Percentiles rank a stretch among this genome's conserved stretches.
These are phyloP conservation scores for Ips typographus DNA, from an alignment of 1,140 invertebrate genomes.

Conservation along the genomic window DNA sequence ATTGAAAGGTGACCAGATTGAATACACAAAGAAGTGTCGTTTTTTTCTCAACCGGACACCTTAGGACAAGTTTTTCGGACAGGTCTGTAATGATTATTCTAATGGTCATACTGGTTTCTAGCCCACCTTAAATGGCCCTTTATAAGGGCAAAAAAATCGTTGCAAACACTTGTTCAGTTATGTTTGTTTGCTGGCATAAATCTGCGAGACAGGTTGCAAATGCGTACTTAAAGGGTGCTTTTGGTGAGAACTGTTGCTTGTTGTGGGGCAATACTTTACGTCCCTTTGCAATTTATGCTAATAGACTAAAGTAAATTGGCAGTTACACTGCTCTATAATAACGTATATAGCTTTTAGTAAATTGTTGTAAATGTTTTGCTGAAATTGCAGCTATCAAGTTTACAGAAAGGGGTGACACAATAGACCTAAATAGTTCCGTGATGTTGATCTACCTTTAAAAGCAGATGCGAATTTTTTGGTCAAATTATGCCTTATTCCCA, in stretches of 20 bases:
- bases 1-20: neutral
- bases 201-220: slow-evolving; percentile 30
- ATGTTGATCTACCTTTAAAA: slow-evolving; percentile 1
- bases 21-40: slow-evolving; percentile 2
- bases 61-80: neutral
- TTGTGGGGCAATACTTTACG: slow-evolving; percentile 8
- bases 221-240: slow-evolving; percentile 15
- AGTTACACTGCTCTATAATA: slow-evolving; percentile 8
- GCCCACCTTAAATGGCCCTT: slow-evolving; percentile 27
- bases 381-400: slow-evolving; percentile 15
- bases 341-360: neutral
- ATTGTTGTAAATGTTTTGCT: no score
- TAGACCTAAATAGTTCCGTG: neutral
- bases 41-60: neutral
- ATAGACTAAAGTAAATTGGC: slow-evolving; percentile 4
- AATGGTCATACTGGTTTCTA: slow-evolving; percentile 24
- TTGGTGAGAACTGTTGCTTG: slow-evolving; percentile 19
- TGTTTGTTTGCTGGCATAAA: slow-evolving; percentile 32
- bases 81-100: slow-evolving; percentile 6
- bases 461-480: slow-evolving; percentile 28
- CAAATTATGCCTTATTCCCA: slow-evolving; percentile 19
- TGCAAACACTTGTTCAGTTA: slow-evolving; percentile 23
- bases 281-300: neutral
- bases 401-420: slow-evolving; percentile 4
- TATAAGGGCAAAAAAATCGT: slow-evolving; percentile 20